Base-by-base conservation (phyloP, 2,888 invertebrate genomes). In the Pandemis heparana region DNA sequence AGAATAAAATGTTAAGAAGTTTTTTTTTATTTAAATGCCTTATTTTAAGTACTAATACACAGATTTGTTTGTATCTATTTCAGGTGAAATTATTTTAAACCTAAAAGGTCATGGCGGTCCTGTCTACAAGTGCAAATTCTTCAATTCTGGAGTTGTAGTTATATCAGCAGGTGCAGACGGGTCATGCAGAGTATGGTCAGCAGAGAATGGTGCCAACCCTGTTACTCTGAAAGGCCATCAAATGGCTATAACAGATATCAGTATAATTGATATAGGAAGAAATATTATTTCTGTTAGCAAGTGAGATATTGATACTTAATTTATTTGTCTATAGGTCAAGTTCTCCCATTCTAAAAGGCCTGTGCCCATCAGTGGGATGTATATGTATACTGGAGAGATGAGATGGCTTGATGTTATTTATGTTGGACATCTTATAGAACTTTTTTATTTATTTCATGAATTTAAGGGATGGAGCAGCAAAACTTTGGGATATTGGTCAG, bases 151-250 rank as follows among this genome's bases (percentile, higher is more conserved):
- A 1, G 84, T 96, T 70, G 96, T 97, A 1, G 88, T 96, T 0
- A 84, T 97, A 67, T 95, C 96, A 60, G 96, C 96, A 38, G 97
- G 97, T 10, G 96, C 96, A 48, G 97, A 97, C 89, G 96, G 96
- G 81, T 95, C 95, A 56, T 88, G 96, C 56, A 96, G 96, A 84
- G 95, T 97, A 73, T 97, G 97, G 97, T 96, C 96, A 67, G 96
- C 96, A 0, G 96, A 96, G 79, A 95, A 95, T 41, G 97, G 97
- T 32, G 86, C 95, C 64, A 96, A 96, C 87, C 96, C 96, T 23
- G 96, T 96, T 1, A 96, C 96, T 5, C 83, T 97, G 32, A 94
- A 86, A 69, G 97, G 97, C 0, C 97, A 97, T 82, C 95, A 88
- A 59, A 96, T 95, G 95, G 95, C 96, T 38, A 88, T 97, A 6